Evolutionary conservation across 2,113 vertebrate species (phyloP).

Genomic region (Circaetus gallicus): DNA sequence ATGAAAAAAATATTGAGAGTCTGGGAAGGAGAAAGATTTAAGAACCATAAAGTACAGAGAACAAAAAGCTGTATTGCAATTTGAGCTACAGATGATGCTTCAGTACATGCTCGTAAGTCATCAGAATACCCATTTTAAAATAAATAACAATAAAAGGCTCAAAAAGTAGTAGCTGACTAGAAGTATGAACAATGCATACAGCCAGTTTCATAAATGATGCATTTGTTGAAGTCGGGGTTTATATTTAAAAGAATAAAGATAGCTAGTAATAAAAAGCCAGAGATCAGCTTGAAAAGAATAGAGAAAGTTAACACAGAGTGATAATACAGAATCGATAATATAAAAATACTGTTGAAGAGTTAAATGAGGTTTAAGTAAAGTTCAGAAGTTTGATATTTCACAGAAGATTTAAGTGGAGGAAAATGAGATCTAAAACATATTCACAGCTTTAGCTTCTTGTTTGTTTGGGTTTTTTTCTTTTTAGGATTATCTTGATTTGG

Average conservation of each 20-base stretch:
- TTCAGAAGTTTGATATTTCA: background rate
- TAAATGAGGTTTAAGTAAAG: background rate
- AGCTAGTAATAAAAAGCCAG: background rate
- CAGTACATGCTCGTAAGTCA: background rate
- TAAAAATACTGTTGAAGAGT: background rate
- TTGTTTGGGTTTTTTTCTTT: background rate
- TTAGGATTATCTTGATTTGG: background rate
- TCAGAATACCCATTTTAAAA: background rate
- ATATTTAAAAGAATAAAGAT: background rate
- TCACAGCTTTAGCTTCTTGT: background rate
- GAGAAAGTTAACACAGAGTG: background rate
- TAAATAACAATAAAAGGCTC: background rate
- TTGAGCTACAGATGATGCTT: background rate
- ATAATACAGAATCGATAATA: background rate
- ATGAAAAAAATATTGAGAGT: conserved; percentile 16
- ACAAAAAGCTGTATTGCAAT: background rate
- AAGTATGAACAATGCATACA: background rate
- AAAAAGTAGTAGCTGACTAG: background rate
- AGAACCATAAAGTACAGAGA: background rate
- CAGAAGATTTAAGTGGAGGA: background rate
- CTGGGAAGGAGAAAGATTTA: conserved; percentile 9
- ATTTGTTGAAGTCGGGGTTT: background rate
- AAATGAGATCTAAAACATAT: background rate
- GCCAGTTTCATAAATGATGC: background rate
- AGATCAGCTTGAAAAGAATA: background rate